phyloP scores from a whole-genome alignment of 1,140 invertebrate species.

The Plodia interpunctella region DNA sequence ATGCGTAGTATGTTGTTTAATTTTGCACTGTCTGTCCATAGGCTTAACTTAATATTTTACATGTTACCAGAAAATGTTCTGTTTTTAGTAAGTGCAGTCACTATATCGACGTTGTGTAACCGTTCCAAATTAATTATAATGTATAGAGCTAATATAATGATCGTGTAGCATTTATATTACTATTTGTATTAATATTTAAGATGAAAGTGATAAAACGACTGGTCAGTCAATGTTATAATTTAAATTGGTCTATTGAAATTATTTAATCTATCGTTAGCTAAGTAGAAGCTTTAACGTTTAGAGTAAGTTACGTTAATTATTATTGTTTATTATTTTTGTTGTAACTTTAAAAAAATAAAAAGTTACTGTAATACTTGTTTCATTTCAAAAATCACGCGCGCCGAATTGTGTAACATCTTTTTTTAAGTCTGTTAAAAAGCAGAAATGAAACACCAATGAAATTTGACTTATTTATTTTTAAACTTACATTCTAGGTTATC shows the following conservation, averaged over 20 bases:
- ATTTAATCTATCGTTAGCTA: constrained; percentile 39
- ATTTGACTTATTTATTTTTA: background rate
- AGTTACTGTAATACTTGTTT: constrained; percentile 24
- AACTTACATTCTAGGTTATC: constrained; percentile 8
- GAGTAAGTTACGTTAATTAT: constrained; percentile 44
- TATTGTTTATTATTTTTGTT: constrained; percentile 57
- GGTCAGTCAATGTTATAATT: constrained; percentile 35
- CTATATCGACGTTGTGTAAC: too few relatives aligned
- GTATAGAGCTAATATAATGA: too few relatives aligned
- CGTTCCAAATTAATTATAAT: too few relatives aligned
- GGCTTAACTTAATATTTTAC: too few relatives aligned
- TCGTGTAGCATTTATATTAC: constrained; percentile 17
- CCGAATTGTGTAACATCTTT: too few relatives aligned
- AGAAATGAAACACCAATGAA: constrained; percentile 3
- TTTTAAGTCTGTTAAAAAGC: too few relatives aligned
- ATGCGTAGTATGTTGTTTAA: too few relatives aligned
- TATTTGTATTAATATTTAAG: constrained; percentile 22
- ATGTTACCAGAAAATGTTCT: too few relatives aligned
- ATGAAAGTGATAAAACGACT: constrained; percentile 56
- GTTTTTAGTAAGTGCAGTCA: too few relatives aligned
- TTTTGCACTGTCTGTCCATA: too few relatives aligned
- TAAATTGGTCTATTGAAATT: constrained; percentile 39
- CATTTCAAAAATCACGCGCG: too few relatives aligned
- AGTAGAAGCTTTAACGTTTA: constrained; percentile 55
- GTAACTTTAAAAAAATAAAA: constrained; percentile 49